Conservation (phyloP, 2,797 vertebrate species). For the Pempheris klunzingeri region DNA sequence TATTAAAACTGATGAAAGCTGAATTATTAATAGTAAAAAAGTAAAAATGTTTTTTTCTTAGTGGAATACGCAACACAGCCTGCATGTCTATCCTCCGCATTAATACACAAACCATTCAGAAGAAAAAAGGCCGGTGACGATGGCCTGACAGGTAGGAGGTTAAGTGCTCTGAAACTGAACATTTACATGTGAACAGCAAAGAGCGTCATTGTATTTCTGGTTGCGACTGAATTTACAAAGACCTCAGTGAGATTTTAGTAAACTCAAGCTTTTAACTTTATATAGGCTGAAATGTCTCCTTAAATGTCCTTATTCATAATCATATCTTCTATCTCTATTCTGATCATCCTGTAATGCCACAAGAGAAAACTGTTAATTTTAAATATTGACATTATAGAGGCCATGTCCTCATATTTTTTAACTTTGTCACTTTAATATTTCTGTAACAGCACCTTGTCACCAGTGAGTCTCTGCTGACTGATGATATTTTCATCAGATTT, state of each 20-base stretch:
- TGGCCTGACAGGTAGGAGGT: slow-evolving; percentile 47
- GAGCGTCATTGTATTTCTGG: slow-evolving; percentile 18
- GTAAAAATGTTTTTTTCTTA: too few species aligned
- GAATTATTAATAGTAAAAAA: too few species aligned
- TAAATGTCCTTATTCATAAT: not conserved
- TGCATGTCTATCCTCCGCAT: slow-evolving; percentile 37
- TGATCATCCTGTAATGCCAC: not conserved
- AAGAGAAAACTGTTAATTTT: not conserved
- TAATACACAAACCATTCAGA: slow-evolving; percentile 60
- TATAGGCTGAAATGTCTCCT: not conserved
- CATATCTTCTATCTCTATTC: not conserved
- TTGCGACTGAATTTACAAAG: slow-evolving; percentile 1
- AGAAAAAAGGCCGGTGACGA: slow-evolving; percentile 35
- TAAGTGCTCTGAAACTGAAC: slow-evolving; percentile 51
- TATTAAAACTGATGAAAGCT: too few species aligned
- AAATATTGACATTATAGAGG: not conserved
- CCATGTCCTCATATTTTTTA: not conserved
- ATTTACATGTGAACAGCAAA: slow-evolving; percentile 64
- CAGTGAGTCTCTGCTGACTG: not conserved
- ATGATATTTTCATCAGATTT: not conserved
- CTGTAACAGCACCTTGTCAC: too few species aligned
- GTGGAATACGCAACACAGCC: slow-evolving; percentile 66
- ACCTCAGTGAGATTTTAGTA: not conserved
- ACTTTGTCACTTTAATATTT: not conserved
- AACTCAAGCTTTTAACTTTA: not conserved